Evolutionary conservation across 2,797 vertebrate genomes (phyloP).

Genomic region (Clarias platycephalus): DNA sequence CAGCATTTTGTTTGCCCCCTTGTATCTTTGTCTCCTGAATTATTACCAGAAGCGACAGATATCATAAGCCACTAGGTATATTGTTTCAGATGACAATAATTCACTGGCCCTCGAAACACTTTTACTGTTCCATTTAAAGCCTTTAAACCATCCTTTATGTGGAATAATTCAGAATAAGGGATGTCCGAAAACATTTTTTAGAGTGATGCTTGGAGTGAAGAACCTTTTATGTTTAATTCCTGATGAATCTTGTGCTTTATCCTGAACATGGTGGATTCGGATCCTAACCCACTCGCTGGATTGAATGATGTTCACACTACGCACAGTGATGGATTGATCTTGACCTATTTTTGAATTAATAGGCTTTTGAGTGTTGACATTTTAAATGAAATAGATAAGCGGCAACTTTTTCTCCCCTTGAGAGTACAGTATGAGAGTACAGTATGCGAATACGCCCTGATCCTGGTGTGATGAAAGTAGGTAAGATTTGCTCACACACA

Average conservation of each 20-base stretch:
- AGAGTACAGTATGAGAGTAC: too few relatives aligned
- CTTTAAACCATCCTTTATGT: not conserved
- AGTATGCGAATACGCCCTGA: too few relatives aligned
- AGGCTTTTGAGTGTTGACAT: not conserved
- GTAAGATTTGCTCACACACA: not conserved
- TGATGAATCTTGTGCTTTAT: not conserved
- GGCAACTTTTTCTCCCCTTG: not conserved
- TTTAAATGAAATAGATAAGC: not conserved
- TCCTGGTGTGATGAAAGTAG: not conserved
- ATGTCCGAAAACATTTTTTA: not conserved
- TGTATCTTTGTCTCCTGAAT: not conserved
- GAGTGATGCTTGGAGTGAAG: not conserved
- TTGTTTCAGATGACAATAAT: conserved; percentile 23
- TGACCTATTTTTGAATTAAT: not conserved
- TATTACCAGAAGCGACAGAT: not conserved
- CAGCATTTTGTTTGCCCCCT: not conserved
- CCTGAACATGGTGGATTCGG: not conserved
- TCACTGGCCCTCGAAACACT: conserved; percentile 4
- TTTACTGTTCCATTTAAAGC: not conserved
- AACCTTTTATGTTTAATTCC: not conserved
- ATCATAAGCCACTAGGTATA: not conserved
- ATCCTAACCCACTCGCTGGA: not conserved
- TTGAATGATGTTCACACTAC: not conserved
- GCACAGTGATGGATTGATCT: not conserved
- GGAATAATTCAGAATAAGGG: not conserved